Conservation (phyloP, 2,888 invertebrate genomes). For the Dioctria linearis region DNA sequence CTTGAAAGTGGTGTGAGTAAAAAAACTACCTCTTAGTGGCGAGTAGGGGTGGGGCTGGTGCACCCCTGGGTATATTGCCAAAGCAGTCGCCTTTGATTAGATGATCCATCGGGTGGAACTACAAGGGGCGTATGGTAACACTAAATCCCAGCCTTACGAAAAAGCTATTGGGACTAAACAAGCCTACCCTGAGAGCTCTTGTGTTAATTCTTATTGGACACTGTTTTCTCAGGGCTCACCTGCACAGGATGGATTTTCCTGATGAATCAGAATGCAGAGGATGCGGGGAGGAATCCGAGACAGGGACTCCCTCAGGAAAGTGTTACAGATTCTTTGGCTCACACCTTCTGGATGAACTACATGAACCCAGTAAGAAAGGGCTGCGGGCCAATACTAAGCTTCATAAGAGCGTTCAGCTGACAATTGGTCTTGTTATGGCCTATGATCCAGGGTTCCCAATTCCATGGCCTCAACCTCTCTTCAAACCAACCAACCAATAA, state of each 20-base stretch:
- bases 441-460: no score
- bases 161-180: background rate
- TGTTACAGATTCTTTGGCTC: background rate
- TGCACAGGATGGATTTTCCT: background rate
- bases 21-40: no score
- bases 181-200: background rate
- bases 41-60: no score
- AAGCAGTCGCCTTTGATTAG: background rate
- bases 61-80: background rate
- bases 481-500: no score
- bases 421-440: background rate
- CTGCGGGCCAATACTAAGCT: no score
- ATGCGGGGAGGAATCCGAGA: background rate
- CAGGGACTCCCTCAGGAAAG: background rate
- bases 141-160: background rate
- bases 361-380: background rate
- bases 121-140: background rate
- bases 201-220: background rate
- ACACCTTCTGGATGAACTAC: background rate
- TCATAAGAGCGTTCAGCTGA: no score
- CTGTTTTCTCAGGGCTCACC: background rate
- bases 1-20: no score
- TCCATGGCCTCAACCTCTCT: no score
- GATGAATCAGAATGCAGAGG: background rate
- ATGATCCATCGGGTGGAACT: background rate